Conservation (phyloP, 2,797 vertebrate genomes). For the Pteronotus mesoamericanus region DNA sequence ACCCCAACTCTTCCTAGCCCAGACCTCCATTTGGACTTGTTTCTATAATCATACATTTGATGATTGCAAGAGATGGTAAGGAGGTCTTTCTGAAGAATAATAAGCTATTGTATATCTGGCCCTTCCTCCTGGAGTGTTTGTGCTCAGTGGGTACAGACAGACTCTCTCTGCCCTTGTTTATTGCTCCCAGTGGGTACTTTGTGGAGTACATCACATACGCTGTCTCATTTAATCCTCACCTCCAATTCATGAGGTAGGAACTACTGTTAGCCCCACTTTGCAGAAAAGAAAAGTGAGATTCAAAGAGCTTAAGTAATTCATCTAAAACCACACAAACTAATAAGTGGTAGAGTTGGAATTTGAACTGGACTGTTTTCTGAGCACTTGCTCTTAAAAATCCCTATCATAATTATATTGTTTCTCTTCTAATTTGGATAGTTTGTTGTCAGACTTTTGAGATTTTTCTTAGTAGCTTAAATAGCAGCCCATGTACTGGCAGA, state of each 20-base stretch:
- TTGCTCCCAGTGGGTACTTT: not conserved
- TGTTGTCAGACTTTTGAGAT: not conserved
- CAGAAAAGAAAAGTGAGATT: not conserved
- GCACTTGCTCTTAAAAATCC: not conserved
- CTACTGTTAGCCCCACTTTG: not conserved
- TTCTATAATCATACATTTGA: constrained; percentile 33
- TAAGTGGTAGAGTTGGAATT: not conserved
- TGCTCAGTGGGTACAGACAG: not conserved
- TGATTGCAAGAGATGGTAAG: not conserved
- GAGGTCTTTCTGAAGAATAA: not conserved
- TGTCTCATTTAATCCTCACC: not conserved
- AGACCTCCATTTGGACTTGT: constrained; percentile 48
- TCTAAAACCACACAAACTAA: not conserved
- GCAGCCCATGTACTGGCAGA: not conserved
- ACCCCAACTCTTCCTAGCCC: not conserved
- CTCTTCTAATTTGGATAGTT: not conserved
- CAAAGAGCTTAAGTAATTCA: not conserved
- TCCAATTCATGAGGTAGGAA: not conserved
- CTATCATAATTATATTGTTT: not conserved
- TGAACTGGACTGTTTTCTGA: not conserved
- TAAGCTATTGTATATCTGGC: not conserved
- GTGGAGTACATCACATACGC: not conserved
- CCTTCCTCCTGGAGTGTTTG: not conserved
- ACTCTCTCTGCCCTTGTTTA: not conserved
- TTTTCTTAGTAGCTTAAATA: not conserved